A percentile compares a stretch with the other conserved stretches of the same genome.
These are phyloP conservation scores for Phortica magna DNA, from an alignment of 2,888 invertebrate genomes.

Conservation along the genomic window DNA sequence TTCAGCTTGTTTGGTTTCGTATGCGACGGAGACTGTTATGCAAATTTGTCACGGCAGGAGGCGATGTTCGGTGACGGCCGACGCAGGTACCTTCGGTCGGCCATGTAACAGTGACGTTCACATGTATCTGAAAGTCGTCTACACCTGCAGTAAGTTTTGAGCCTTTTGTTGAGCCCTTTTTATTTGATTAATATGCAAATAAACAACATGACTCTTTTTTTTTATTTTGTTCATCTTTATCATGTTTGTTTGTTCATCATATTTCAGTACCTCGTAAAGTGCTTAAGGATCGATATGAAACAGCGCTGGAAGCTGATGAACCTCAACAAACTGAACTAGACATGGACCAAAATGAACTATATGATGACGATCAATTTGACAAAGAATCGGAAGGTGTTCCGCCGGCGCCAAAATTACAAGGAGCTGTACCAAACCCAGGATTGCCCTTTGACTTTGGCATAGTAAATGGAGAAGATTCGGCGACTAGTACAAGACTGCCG, in stretches of 20 bases:
- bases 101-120: conserved; percentile 89
- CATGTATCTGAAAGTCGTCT: conserved; percentile 91
- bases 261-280: conserved; percentile 89
- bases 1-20: conserved; percentile 90
- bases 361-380: conserved; percentile 80
- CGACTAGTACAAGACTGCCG: conserved; percentile 70
- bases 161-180: neutral
- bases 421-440: conserved; percentile 72
- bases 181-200: neutral
- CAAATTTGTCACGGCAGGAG: conserved; percentile 90
- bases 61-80: conserved; percentile 87
- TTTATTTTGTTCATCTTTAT: conserved; percentile 25
- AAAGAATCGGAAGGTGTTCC: conserved; percentile 81
- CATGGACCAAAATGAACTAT: conserved; percentile 79
- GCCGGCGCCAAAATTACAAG: conserved; percentile 79
- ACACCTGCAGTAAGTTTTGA: conserved; percentile 88
- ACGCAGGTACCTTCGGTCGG: conserved; percentile 89
- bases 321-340: conserved; percentile 80
- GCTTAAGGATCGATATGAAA: conserved; percentile 89
- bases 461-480: conserved; percentile 49
- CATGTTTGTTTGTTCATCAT: conserved; percentile 8
- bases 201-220: too few species aligned
- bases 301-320: conserved; percentile 88
- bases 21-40: conserved; percentile 95
- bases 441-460: conserved; percentile 65